These are phyloP conservation scores for Valencia hispanica DNA, from an alignment of 2,797 vertebrate species.

Conservation along the genomic window DNA sequence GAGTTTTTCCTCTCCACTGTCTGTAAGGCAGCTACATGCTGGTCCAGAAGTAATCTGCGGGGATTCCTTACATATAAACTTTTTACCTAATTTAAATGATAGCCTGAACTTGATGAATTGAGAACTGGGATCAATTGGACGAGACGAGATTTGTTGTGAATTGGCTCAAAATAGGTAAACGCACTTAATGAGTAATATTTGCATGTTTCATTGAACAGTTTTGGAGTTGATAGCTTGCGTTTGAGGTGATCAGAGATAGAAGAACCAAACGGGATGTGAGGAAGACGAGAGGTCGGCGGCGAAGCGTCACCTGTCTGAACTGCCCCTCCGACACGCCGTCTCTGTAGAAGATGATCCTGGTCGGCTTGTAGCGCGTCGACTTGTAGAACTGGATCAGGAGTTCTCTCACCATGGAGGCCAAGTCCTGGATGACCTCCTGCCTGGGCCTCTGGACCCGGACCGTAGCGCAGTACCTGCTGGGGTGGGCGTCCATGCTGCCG, in stretches of 20 bases:
- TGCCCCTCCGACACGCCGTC: slow-evolving; percentile 98
- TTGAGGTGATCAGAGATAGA: not conserved
- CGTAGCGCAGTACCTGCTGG: slow-evolving; percentile 96
- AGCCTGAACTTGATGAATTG: too few relatives aligned
- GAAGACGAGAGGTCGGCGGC: not conserved
- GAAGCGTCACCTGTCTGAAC: slow-evolving; percentile 87
- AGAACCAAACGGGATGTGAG: not conserved
- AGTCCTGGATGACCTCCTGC: slow-evolving; percentile 96
- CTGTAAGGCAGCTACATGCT: too few relatives aligned
- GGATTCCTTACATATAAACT: too few relatives aligned
- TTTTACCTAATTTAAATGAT: too few relatives aligned
- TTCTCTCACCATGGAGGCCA: slow-evolving; percentile 96
- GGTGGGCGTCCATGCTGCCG: slow-evolving; percentile 98
- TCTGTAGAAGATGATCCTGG: slow-evolving; percentile 96
- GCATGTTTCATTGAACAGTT: not conserved
- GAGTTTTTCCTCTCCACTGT: too few relatives aligned
- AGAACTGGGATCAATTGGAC: too few relatives aligned
- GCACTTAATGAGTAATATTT: too few relatives aligned
- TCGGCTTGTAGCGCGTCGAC: slow-evolving; percentile 97
- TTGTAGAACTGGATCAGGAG: slow-evolving; percentile 99
- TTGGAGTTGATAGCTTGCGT: not conserved
- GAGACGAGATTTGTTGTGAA: too few relatives aligned
- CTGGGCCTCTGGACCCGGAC: slow-evolving; percentile 95
- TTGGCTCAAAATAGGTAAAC: too few relatives aligned
- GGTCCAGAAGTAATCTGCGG: too few relatives aligned